These are phyloP conservation scores for Malurus elegans DNA, from an alignment of 2,113 vertebrate species.

Conservation along the genomic window DNA sequence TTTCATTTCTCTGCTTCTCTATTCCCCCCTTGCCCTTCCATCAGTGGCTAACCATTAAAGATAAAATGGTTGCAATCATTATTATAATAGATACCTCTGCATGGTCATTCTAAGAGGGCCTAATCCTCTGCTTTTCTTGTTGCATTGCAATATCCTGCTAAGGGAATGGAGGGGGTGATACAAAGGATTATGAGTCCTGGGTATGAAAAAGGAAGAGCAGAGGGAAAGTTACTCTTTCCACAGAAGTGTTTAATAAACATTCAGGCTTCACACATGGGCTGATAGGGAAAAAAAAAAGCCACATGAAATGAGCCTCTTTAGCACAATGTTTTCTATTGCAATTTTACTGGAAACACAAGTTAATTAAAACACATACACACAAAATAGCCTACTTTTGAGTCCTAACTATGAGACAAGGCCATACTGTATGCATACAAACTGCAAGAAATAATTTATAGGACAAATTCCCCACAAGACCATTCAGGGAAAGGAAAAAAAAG, in stretches of 20 bases:
- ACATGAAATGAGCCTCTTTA: background rate
- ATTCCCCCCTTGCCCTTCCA: background rate
- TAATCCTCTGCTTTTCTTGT: conserved; percentile 24
- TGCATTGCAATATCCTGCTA: conserved; percentile 2
- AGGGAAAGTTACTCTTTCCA: conserved; percentile 11
- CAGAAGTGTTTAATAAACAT: background rate
- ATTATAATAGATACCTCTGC: conserved; percentile 4
- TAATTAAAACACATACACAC: conserved; percentile 13
- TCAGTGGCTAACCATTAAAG: conserved; percentile 25
- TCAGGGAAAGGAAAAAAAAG: conserved; percentile 15
- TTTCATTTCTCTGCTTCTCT: background rate
- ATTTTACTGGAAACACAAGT: conserved; percentile 24
- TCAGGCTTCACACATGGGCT: background rate
- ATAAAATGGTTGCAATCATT: conserved; percentile 24
- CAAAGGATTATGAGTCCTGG: background rate
- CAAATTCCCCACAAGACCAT: conserved; percentile 70
- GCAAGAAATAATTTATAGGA: conserved; percentile 72
- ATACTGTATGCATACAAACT: conserved; percentile 28
- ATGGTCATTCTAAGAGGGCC: conserved; percentile 17
- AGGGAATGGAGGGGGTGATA: background rate
- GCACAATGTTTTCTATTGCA: background rate
- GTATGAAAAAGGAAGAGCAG: background rate
- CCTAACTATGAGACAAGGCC: conserved; percentile 39
- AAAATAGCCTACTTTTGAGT: conserved; percentile 7
- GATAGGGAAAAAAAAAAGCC: background rate